phyloP scores from a whole-genome alignment of 1,140 invertebrate genomes.

The Hestina assimilis region DNA sequence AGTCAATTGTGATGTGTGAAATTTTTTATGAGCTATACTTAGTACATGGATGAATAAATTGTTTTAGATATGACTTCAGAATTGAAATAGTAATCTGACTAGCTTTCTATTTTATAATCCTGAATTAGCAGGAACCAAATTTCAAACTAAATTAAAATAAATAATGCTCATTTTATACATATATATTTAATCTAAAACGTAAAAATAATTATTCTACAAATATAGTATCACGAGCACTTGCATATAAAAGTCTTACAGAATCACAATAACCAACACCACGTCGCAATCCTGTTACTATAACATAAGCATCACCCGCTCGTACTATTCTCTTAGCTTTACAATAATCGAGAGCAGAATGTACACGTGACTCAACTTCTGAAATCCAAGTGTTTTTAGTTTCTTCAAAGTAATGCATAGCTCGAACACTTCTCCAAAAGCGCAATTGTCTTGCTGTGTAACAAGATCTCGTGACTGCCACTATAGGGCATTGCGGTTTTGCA shows the following conservation, averaged over 20 bases:
- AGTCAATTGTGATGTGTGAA: too few species aligned
- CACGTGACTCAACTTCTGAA: conserved; percentile 85
- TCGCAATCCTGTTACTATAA: conserved; percentile 87
- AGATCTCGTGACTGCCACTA: conserved; percentile 85
- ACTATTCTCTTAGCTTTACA: conserved; percentile 84
- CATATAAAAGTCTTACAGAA: conserved; percentile 85
- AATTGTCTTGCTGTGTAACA: conserved; percentile 83
- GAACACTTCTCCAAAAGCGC: conserved; percentile 84
- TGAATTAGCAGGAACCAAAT: too few species aligned
- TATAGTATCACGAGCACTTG: conserved; percentile 59
- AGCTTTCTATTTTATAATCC: too few species aligned
- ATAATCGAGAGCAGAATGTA: conserved; percentile 84
- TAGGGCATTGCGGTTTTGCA: conserved; percentile 85
- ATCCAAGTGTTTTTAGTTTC: conserved; percentile 79
- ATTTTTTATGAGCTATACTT: too few species aligned
- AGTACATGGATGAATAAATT: too few species aligned
- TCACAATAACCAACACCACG: conserved; percentile 88
- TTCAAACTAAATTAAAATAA: too few species aligned
- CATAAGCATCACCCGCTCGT: conserved; percentile 82
- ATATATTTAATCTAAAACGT: not conserved
- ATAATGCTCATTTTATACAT: too few species aligned
- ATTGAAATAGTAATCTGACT: too few species aligned
- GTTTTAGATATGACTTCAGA: too few species aligned
- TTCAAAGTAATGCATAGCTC: conserved; percentile 83
- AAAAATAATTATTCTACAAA: conserved; percentile 37